Base-by-base conservation (phyloP, 1,140 invertebrate species). In the Calosoma granatense region DNA sequence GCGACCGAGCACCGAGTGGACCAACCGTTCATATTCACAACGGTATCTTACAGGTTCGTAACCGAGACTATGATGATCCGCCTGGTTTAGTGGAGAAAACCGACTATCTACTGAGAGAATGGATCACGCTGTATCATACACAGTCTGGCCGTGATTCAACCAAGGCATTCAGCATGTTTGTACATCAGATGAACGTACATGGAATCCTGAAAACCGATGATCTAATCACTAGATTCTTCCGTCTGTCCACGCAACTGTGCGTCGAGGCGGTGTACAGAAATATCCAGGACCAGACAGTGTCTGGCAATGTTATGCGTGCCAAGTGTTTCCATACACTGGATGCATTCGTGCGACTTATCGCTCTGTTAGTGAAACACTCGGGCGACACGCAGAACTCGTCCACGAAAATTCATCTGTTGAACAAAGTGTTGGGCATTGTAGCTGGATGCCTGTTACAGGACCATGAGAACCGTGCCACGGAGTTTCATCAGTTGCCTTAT, bases 121-220 rank as follows among this genome's bases (percentile, higher is more conserved):
- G 97, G 97, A 89, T 98, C 1, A 82, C 79, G 17, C 84, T 97
- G 67, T 95, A 95, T 67, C 84, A 94, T 66, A 86, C 82, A 20
- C 78, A 80, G 2, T 81, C 87, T 14, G 84, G 86, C 0, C 80
- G 89, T 41, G 95, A 98, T 71, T 88, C 92, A 2, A 87, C 86
- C 1, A 95, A 96, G 67, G 91, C 94, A n/a, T 97, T 98, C 68
- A 85, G 88, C 26, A 74, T 90, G 53, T 97, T 98, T 74, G 92
- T 98, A 0, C 90, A 94, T 65, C 83, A 95, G 71, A 95, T 99
- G 93, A 97, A 97, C 66, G 81, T 90, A 57, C 92, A 97, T 63
- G 96, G 96, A 1, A 94, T 99, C 51, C 74, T 98, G 12, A 97
- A 98, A 70, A 96, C 93, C 0, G 97, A 99, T 66, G 96, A 99